Evolutionary conservation across 1,140 invertebrate species (phyloP).

Genomic region (Charaxes varanes): DNA sequence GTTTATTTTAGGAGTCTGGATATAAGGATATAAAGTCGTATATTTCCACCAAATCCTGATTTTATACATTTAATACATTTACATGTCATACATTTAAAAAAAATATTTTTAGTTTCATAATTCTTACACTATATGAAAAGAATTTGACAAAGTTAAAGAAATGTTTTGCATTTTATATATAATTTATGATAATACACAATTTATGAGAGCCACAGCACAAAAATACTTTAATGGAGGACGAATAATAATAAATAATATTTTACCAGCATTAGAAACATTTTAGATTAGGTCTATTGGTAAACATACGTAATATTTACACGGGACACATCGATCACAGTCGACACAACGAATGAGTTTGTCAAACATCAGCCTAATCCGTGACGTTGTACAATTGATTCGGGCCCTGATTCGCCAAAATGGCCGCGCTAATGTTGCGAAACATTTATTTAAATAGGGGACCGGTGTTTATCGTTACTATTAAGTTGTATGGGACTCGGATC

Average conservation of each 20-base stretch:
- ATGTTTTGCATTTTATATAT: no score
- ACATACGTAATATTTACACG: constrained; percentile 18
- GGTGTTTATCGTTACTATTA: constrained; percentile 66
- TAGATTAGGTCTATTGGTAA: neutral
- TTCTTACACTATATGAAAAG: no score
- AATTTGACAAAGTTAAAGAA: no score
- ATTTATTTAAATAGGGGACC: constrained; percentile 55
- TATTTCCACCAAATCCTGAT: no score
- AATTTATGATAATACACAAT: no score
- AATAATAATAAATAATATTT: constrained; percentile 1
- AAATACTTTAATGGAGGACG: no score
- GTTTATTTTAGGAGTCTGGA: no score
- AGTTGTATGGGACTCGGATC: constrained; percentile 50
- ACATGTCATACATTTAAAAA: no score
- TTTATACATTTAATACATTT: no score
- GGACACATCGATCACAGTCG: constrained; percentile 39
- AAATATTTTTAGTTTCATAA: no score
- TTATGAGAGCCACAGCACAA: no score
- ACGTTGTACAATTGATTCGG: constrained; percentile 32
- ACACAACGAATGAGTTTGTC: constrained; percentile 49
- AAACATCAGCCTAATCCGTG: constrained; percentile 50
- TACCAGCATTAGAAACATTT: neutral
- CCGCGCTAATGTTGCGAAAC: constrained; percentile 57
- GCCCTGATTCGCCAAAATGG: constrained; percentile 51
- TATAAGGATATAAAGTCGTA: no score